Evolutionary conservation across 2,113 vertebrate species (phyloP), one percentile per base, ranked within the genome.

Genomic region (Sigmodon hispidus): DNA sequence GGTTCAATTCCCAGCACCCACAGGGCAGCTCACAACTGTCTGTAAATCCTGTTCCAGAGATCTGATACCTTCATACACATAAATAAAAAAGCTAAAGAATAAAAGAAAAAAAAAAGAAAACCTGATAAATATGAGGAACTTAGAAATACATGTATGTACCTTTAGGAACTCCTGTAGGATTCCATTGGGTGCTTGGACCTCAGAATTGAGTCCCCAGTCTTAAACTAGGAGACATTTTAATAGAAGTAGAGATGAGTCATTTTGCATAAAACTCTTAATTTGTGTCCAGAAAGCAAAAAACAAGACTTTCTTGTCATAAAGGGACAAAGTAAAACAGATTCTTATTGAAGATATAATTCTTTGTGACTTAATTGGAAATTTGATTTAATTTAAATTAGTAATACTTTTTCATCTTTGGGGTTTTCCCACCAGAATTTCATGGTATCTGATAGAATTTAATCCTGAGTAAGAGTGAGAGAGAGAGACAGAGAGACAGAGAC

Each of bases 371-470:
- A 98, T 98, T 98, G 97, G 97, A 97, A 98, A 98, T 98, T 97
- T 98, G 97, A 98, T 98, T 98, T 98, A 98, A 98, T 98, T 97
- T 98, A 97, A 98, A 97, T 98, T 96, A 96, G 97, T 98, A 97
- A 97, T 96, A 93, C 97, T 95, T 97, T 98, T 98, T 98, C 95
- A 97, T 98, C 98, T 98, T 91, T 97, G 95, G 97, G 95, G 95
- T 98, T 98, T 98, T 98, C 97, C 97, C 98, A 96, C 87, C 89
- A 98, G 98, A 97, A 98, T 97, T 97, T 80, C 45, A 43, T 5
- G 3, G 40, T 96, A 94, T 96, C 95, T 97, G 95, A 88, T 91
- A 90, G 95, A 97, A 98, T 98, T 98, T 97, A 96, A 96, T 96
- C 97, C 97, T 94, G 77, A 95, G 70, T 96, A 70, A 95, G 80